A percentile compares a stretch with the other conserved stretches of the same genome.
These are phyloP conservation scores for Drosophila paranaensis DNA, from an alignment of 2,888 invertebrate species.

Conservation along the genomic window DNA sequence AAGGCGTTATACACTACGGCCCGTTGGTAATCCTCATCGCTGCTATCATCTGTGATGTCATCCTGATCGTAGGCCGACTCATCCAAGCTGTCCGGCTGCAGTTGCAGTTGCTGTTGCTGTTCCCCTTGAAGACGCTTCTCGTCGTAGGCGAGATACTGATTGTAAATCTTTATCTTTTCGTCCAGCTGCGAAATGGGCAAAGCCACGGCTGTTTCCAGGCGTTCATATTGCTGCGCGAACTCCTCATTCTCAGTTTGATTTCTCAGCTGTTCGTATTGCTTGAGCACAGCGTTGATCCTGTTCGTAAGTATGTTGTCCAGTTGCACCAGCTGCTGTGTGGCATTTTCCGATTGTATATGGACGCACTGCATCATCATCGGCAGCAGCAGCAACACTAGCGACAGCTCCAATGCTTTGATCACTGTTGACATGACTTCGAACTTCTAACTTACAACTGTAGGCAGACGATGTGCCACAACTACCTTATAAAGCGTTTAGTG, in stretches of 20 bases:
- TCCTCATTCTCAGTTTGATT: constrained; percentile 2
- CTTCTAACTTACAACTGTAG: constrained; percentile 27
- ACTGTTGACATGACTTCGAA: constrained; percentile 25
- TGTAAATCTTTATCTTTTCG: constrained; percentile 41
- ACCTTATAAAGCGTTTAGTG: constrained; percentile 32
- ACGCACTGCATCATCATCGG: constrained; percentile 25
- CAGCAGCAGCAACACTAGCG: constrained; percentile 17
- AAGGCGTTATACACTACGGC: constrained; percentile 2
- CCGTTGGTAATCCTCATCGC: background rate
- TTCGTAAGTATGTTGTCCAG: constrained; percentile 49
- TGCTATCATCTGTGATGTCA: background rate
- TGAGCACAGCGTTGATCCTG: constrained; percentile 33
- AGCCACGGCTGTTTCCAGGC: constrained; percentile 27
- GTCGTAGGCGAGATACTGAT: constrained; percentile 22
- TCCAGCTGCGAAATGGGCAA: constrained; percentile 47
- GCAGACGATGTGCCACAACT: background rate
- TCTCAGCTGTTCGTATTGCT: constrained; percentile 2
- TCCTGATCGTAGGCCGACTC: background rate
- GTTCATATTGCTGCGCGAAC: constrained; percentile 10
- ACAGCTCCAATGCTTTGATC: constrained; percentile 6
- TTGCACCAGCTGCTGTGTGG: constrained; percentile 9
- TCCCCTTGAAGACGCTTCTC: background rate
- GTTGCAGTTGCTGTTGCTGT: background rate
- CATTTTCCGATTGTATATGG: background rate
- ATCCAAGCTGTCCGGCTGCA: background rate